These are phyloP conservation scores for Xylota sylvarum DNA, from an alignment of 2,888 invertebrate genomes.

Conservation along the genomic window DNA sequence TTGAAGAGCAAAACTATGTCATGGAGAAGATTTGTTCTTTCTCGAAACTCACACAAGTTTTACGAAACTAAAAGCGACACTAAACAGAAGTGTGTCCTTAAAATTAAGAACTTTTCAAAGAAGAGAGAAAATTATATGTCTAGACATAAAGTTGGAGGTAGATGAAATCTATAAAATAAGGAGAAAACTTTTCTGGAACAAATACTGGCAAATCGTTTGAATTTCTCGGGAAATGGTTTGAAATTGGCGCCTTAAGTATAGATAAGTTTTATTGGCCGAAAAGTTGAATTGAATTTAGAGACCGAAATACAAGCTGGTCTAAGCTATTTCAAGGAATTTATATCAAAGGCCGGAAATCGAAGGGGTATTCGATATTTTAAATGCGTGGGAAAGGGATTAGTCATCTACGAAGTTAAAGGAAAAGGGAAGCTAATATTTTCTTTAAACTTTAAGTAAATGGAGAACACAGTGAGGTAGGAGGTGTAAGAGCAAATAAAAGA, in stretches of 20 bases:
- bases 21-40: neutral
- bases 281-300: constrained; percentile 10
- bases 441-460: too few relatives aligned
- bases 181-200: neutral
- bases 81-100: constrained; percentile 23
- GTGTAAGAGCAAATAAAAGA: too few relatives aligned
- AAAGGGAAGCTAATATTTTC: too few relatives aligned
- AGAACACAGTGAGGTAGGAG: too few relatives aligned
- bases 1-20: constrained; percentile 10
- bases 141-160: neutral
- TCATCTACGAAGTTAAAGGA: too few relatives aligned
- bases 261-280: constrained; percentile 8
- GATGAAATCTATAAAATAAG: neutral
- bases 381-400: neutral
- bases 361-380: neutral
- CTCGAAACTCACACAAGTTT: neutral
- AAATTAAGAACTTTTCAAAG: constrained; percentile 9
- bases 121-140: constrained; percentile 2
- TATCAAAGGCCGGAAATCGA: neutral
- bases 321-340: neutral
- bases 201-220: constrained; percentile 10
- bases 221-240: neutral
- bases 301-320: constrained; percentile 4
- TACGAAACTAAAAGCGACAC: constrained; percentile 9
- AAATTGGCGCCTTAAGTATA: constrained; percentile 30